phyloP scores from a whole-genome alignment of 2,888 invertebrate species.

The Linyphia triangularis region DNA sequence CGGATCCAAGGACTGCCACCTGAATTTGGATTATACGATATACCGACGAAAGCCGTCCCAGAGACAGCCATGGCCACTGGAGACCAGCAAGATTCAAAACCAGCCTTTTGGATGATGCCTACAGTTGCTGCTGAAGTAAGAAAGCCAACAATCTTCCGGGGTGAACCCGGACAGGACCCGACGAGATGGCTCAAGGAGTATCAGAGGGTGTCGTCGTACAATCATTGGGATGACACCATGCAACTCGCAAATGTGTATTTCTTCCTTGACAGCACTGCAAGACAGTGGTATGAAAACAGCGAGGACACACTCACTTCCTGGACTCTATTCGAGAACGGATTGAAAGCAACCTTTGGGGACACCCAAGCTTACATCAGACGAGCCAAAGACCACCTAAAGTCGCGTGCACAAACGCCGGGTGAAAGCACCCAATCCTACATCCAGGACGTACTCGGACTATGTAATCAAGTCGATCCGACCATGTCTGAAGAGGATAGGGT shows the following conservation, averaged over 20 bases:
- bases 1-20: too few relatives aligned
- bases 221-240: neutral
- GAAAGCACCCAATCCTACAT: neutral
- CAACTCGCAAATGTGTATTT: neutral
- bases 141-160: neutral
- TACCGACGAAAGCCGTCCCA: too few relatives aligned
- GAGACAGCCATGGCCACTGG: too few relatives aligned
- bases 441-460: neutral
- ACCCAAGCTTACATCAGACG: neutral
- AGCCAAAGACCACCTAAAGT: neutral
- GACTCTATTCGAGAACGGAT: neutral
- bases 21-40: too few relatives aligned
- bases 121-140: neutral
- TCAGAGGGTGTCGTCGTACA: too few relatives aligned
- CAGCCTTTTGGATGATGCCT: too few relatives aligned
- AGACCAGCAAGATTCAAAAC: too few relatives aligned
- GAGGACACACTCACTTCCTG: neutral
- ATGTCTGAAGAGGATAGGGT: neutral
- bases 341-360: neutral
- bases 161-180: neutral
- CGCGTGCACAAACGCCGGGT: neutral
- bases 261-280: neutral
- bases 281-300: neutral
- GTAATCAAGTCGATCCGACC: neutral
- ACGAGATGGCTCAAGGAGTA: neutral